phyloP scores from a whole-genome alignment of 2,797 vertebrate genomes.

The Danio albolineatus region DNA sequence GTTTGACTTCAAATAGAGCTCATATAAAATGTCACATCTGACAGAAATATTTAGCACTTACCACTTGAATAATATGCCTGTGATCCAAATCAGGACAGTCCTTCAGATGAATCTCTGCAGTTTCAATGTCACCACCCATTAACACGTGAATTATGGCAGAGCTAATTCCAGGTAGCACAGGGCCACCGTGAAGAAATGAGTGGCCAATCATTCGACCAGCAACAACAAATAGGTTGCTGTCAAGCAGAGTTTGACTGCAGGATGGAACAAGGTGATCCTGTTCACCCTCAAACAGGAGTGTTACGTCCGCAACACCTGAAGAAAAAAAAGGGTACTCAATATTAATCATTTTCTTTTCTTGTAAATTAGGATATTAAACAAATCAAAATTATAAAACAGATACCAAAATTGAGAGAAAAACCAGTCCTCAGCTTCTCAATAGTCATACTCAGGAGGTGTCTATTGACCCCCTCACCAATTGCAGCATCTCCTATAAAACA shows the following conservation, averaged over 20 bases:
- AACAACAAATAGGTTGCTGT: constrained; percentile 10
- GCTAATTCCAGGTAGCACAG: neutral
- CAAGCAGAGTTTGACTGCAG: constrained; percentile 4
- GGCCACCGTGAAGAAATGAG: constrained; percentile 3
- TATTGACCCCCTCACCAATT: constrained; percentile 10
- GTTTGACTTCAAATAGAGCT: neutral
- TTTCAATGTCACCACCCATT: neutral
- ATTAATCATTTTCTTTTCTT: neutral
- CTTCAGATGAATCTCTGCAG: constrained; percentile 2
- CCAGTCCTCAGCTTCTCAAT: constrained; percentile 11
- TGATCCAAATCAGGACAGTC: neutral
- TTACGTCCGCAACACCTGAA: constrained; percentile 1
- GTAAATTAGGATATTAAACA: neutral
- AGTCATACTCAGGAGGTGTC: constrained; percentile 1
- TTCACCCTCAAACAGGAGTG: constrained; percentile 22
- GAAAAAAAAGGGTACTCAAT: neutral
- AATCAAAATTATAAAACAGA: neutral
- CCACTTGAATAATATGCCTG: neutral
- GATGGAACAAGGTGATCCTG: constrained; percentile 14
- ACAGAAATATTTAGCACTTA: neutral
- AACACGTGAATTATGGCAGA: constrained; percentile 19
- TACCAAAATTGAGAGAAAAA: constrained; percentile 5
- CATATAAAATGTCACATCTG: no score
- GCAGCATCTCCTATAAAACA: constrained; percentile 11
- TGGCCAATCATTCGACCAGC: constrained; percentile 12